phyloP scores from a whole-genome alignment of 2,113 vertebrate genomes.

The Strix uralensis region DNA sequence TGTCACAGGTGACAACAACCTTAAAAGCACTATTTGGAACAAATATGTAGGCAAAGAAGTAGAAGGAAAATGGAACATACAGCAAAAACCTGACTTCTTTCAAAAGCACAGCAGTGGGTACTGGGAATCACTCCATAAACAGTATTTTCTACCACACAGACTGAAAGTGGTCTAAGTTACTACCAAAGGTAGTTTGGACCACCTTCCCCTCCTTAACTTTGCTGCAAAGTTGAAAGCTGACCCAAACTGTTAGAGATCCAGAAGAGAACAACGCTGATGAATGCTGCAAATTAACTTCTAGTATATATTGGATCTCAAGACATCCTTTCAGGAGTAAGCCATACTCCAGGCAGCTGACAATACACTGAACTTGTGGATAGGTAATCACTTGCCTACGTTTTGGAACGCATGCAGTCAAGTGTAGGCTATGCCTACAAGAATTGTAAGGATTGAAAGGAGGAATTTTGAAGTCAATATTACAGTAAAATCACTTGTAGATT shows the following conservation, averaged over 20 bases:
- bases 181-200: not conserved
- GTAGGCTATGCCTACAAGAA: not conserved
- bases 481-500: not conserved
- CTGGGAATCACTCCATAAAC: not conserved
- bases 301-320: not conserved
- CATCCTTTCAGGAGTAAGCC: not conserved
- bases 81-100: not conserved
- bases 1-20: not conserved
- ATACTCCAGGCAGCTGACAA: not conserved
- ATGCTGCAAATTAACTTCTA: not conserved
- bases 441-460: not conserved
- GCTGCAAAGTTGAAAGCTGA: not conserved
- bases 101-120: not conserved
- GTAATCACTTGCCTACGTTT: not conserved
- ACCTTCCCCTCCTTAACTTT: not conserved
- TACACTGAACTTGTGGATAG: not conserved
- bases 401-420: not conserved
- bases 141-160: not conserved
- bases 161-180: not conserved
- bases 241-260: not conserved
- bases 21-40: not conserved
- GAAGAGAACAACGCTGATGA: not conserved
- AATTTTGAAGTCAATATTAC: not conserved
- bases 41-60: not conserved
- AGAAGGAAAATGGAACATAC: not conserved